phyloP scores from a whole-genome alignment of 2,888 invertebrate species.

The Ligdia adustata region DNA sequence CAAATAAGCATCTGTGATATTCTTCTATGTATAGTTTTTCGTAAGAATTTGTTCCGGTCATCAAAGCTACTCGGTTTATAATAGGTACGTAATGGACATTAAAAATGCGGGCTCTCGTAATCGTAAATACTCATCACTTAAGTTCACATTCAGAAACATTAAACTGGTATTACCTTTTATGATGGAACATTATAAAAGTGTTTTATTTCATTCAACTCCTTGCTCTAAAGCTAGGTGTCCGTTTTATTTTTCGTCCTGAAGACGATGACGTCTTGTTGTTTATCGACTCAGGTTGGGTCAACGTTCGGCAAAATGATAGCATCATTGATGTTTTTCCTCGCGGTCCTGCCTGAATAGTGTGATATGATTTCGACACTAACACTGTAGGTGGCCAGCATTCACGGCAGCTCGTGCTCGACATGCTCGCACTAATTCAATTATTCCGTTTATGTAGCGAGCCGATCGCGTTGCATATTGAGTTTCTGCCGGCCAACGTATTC shows the following conservation, averaged over 20 bases:
- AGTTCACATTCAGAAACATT: constrained; percentile 39
- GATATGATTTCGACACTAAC: constrained; percentile 27
- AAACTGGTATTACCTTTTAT: constrained; percentile 39
- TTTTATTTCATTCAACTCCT: constrained; percentile 27
- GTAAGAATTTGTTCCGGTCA: no score
- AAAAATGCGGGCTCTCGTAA: constrained; percentile 33
- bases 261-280: constrained; percentile 21
- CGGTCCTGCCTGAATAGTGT: constrained; percentile 6
- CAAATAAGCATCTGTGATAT: not conserved
- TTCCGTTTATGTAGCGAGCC: constrained; percentile 73
- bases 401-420: constrained; percentile 59
- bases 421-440: constrained; percentile 76
- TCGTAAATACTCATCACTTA: constrained; percentile 34
- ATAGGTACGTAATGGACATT: constrained; percentile 20
- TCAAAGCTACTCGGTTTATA: constrained; percentile 28
- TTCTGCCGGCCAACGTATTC: constrained; percentile 62
- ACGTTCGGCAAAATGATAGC: constrained; percentile 11
- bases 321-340: constrained; percentile 19
- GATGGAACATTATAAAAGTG: constrained; percentile 36
- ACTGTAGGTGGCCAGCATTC: constrained; percentile 54
- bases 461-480: constrained; percentile 79
- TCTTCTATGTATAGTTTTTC: no score
- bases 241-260: constrained; percentile 20
- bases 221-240: constrained; percentile 15
- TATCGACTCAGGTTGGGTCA: constrained; percentile 18